Conservation (phyloP, 2,797 vertebrate genomes). For the Coluber constrictor region DNA sequence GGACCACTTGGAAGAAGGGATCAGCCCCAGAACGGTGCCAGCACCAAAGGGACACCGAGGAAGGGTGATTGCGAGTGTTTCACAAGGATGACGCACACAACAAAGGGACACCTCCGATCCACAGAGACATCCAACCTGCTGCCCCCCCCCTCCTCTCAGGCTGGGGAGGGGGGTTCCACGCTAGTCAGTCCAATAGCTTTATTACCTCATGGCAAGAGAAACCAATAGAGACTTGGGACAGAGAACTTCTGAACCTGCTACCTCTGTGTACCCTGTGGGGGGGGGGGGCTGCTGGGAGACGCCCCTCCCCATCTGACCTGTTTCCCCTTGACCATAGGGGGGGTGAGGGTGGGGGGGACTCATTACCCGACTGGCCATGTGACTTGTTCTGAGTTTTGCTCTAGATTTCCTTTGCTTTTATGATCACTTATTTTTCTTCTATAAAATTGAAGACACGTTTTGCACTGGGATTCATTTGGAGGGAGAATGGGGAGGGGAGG, state of each 20-base stretch:
- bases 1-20: not conserved
- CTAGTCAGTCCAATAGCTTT: conserved; percentile 38
- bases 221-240: conserved; percentile 40
- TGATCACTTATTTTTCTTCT: conserved; percentile 29
- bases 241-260: conserved; percentile 35
- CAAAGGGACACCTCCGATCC: not conserved
- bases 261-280: conserved; percentile 19
- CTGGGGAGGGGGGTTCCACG: not conserved
- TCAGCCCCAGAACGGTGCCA: not conserved
- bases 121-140: not conserved
- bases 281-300: not conserved
- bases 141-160: not conserved
- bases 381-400: conserved; percentile 27
- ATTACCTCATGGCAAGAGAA: conserved; percentile 37
- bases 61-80: not conserved
- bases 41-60: not conserved
- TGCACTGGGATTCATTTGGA: conserved; percentile 8
- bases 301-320: not conserved
- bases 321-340: not conserved
- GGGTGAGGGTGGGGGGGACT: not conserved
- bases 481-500: not conserved
- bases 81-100: not conserved
- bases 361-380: conserved; percentile 15
- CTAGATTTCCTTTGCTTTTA: conserved; percentile 31
- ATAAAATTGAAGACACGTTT: conserved; percentile 30